Percentiles rank a stretch among this genome's conserved stretches.
Conservation (phyloP, 2,888 invertebrate species). For the Lasioglossum calceatum region DNA sequence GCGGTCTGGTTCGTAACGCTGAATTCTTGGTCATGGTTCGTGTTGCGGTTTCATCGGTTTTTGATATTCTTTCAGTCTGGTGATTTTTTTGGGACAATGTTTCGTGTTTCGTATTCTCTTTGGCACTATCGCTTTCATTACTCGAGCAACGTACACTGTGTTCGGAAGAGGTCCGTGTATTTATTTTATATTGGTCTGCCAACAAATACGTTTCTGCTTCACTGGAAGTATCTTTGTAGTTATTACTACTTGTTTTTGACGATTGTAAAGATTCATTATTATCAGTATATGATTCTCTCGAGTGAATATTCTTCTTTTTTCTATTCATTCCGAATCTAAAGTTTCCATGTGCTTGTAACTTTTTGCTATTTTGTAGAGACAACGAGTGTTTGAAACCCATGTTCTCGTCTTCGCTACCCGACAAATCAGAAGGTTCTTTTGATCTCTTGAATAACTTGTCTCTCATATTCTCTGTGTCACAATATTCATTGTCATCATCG, state of each 20-base stretch:
- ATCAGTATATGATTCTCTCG: background rate
- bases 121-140: background rate
- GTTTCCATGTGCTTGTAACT: background rate
- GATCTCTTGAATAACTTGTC: conserved; percentile 20
- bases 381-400: background rate
- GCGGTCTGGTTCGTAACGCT: conserved; percentile 1
- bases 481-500: conserved; percentile 29
- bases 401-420: background rate
- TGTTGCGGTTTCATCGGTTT: background rate
- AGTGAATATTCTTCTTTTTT: background rate
- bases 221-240: background rate
- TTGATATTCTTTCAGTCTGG: background rate
- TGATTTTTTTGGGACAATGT: background rate
- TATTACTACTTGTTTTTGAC: background rate
- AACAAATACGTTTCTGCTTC: background rate
- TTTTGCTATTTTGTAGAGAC: background rate
- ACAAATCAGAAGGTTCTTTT: background rate
- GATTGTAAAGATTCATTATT: background rate
- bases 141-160: background rate
- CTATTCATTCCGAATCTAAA: background rate
- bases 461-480: conserved; percentile 26
- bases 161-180: background rate
- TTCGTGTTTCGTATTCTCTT: background rate
- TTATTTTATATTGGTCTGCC: background rate
- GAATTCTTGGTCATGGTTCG: background rate